Evolutionary conservation across 2,113 vertebrate genomes (phyloP).

Genomic region (Piprites chloris): DNA sequence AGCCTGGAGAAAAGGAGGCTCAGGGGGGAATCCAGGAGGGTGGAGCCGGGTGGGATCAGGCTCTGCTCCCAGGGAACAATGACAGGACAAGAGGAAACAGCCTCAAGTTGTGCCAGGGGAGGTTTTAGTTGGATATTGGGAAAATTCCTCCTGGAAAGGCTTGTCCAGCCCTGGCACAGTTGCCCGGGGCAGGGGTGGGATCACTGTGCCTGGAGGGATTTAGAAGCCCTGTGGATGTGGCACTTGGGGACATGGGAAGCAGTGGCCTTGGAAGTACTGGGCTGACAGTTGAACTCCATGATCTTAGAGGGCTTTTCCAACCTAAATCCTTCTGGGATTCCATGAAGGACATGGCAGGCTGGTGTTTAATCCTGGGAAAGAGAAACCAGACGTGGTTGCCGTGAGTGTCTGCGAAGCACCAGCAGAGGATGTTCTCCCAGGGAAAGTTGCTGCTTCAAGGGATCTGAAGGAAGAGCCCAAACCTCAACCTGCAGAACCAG

Average conservation of each 20-base stretch:
- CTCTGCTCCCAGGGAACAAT: background rate
- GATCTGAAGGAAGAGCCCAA: background rate
- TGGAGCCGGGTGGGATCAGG: too few relatives aligned
- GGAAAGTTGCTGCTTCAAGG: background rate
- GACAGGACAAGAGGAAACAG: background rate
- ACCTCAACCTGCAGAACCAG: background rate
- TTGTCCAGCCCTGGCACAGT: background rate
- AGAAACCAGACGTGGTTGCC: too few relatives aligned
- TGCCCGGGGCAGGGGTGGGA: background rate
- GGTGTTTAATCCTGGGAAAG: background rate
- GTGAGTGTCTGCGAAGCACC: background rate
- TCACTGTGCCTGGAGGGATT: accelerated
- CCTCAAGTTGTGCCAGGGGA: background rate
- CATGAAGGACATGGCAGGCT: background rate
- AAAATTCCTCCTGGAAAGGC: background rate
- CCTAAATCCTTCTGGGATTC: background rate
- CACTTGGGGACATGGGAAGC: background rate
- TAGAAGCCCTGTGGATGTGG: accelerated
- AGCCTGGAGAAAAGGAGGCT: background rate
- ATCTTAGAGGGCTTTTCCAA: background rate
- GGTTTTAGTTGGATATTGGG: background rate
- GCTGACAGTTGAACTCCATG: background rate
- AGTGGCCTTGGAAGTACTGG: too few relatives aligned
- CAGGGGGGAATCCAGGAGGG: background rate
- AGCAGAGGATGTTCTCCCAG: background rate